Base-by-base conservation (phyloP, 2,888 invertebrate species). In the Drosophila atripex region DNA sequence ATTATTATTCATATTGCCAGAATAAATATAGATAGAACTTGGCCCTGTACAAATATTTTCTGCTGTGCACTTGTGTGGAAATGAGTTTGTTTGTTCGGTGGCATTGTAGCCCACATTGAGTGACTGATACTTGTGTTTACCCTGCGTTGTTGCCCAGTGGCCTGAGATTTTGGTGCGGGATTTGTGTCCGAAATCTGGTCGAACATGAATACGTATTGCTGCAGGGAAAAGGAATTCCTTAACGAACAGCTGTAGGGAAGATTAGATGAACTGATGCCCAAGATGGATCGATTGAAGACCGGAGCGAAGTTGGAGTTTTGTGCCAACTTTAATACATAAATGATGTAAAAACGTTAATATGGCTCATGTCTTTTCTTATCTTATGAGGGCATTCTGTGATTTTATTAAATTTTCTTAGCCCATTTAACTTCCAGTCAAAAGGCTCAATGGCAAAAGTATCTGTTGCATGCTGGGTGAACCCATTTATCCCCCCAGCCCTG, bases 101-200 rank as follows among this genome's bases (percentile, higher is more conserved):
- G 23, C 39, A 18, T 2, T 21, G 59, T 45, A 18, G 59, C 18
- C 18, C 32, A 35, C 43, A 51, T 64, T 45, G 52, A 47, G 47
- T 69, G 52, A 69, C 50, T 49, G 49, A 72, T 71, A 57, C 64
- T 56, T 46, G 38, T 64, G 53, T 58, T 57, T 71, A 43, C 71
- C 43, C 30, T 43, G 51, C 39, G 51, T 45, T 71, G 60, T 71
- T 45, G 49, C 38, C 25, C 25, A 52, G 59, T 43, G 35, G 52
- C 56, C 47, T 39, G 55, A 86, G 77, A 77, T 70, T 80, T 72
- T 75, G 83, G 73, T 50, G 70, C 58, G 14, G 73, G 63, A 77
- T 79, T 86, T 84, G 77, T 55, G 79, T 58, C 66, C 70, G 49
- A 57, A 79, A 83, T 79, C 83, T 63, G 70, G 46, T 63, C 65